Base-by-base conservation (phyloP, 2,888 invertebrate species). In the Thera britannica region DNA sequence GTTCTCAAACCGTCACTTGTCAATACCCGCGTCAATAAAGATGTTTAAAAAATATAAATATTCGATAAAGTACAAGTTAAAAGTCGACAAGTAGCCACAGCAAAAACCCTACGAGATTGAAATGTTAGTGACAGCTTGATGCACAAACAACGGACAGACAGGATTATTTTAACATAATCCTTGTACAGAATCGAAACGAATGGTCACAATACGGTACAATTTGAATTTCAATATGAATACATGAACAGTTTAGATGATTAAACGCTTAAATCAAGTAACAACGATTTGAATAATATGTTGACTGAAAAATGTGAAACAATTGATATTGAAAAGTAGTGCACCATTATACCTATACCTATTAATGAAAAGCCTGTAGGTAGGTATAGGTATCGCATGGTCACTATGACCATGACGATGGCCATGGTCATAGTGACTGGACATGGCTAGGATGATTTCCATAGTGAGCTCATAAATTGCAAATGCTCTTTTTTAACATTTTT, bases 161-260 rank as follows among this genome's bases (percentile, higher is more conserved):
- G 92, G 78, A 90, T 90, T 90, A 90, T 91, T 91, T 92, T 93
- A 92, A 83, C 93, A 93, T 93, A 93, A 90, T 91, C 91, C 90
- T 90, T 92, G 92, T 90, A 85, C 79, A 87, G 88, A 70, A 72
- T 88, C 81, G 86, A 89, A 89, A 90, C 88, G 88, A 89, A 91
- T 90, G 88, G 87, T 88, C 85, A 89, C 88, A 90, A 90, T 89
- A 90, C 86, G 83, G 80, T 78, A 81, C 77, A 79, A 90, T 90
- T 90, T 92, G 90, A 93, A 93, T 91, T 92, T 90, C 88, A 92
- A 92, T 87, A 86, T 77, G 87, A 85, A 85, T 87, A 83, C 81
- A 84, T 80, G 84, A 88, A 87, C 88, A 86, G 82, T 84, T 88
- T 83, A 88, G 79, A 84, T 87, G 86, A 88, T 89, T 86, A 89